Conservation (phyloP, 2,888 invertebrate genomes). For the Geotrupes spiniger region DNA sequence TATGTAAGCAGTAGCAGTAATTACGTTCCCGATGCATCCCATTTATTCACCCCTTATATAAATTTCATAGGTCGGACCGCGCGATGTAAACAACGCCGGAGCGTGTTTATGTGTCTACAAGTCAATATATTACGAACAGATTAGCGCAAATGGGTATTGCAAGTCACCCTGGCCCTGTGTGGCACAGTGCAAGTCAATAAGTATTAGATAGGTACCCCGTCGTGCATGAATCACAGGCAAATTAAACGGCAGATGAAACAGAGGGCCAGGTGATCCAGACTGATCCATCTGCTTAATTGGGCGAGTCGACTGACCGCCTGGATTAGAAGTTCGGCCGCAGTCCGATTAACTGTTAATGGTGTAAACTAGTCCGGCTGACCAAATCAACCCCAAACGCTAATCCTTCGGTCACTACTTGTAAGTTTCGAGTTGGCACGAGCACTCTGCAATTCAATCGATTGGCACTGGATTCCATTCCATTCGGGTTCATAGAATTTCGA, state of each 20-base stretch:
- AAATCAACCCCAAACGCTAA: constrained; percentile 17
- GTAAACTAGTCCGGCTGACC: constrained; percentile 14
- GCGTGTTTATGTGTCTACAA: constrained; percentile 3
- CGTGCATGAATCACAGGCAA: constrained; percentile 40
- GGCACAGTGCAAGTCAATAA: constrained; percentile 28
- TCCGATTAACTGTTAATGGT: constrained; percentile 10
- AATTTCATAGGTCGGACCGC: not conserved
- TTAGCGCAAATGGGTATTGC: constrained; percentile 29
- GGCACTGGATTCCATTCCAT: too few species aligned
- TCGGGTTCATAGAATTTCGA: too few species aligned
- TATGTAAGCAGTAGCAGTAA: too few species aligned
- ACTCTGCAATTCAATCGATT: too few species aligned
- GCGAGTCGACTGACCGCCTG: constrained; percentile 14
- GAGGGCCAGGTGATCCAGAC: constrained; percentile 20
- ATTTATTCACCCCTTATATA: constrained; percentile 4
- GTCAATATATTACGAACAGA: constrained; percentile 25
- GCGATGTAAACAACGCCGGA: not conserved
- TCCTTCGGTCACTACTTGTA: constrained; percentile 9
- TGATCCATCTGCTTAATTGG: constrained; percentile 28
- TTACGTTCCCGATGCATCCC: not conserved
- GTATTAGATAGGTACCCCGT: constrained; percentile 31
- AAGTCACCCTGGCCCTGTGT: constrained; percentile 21
- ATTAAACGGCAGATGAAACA: constrained; percentile 43
- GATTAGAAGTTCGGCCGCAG: constrained; percentile 18
- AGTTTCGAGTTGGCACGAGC: too few species aligned